These are phyloP conservation scores for Ephydatia muelleri DNA, from an alignment of 37 sponge, comb jelly and placozoan genomes.

Conservation along the genomic window DNA sequence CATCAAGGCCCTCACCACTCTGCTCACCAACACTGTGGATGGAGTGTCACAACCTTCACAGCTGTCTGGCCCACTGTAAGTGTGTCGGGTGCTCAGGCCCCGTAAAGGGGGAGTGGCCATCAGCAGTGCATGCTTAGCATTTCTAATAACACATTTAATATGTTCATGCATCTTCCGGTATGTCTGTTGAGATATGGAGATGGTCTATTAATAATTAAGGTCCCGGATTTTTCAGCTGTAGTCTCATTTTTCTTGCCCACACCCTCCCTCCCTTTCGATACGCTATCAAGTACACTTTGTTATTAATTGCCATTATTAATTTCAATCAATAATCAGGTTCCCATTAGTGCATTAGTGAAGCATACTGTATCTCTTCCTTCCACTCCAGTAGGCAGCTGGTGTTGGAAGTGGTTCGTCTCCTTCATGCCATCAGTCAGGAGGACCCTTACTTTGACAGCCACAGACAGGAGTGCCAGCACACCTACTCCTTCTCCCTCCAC, in stretches of 20 bases:
- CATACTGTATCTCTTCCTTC: neutral
- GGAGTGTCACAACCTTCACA: neutral
- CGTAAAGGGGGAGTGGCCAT: neutral
- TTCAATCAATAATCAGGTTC: no score
- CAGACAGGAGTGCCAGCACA: slow-evolving; percentile 34
- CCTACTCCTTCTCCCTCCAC: slow-evolving; percentile 21
- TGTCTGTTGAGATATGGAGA: no score
- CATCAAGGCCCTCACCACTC: neutral
- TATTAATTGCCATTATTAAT: no score
- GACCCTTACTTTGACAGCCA: slow-evolving; percentile 56
- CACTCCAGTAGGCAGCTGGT: slow-evolving; percentile 6
- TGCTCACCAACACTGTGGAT: neutral
- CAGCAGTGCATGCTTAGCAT: no score
- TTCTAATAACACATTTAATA: no score
- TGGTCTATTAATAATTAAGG: no score
- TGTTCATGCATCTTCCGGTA: no score
- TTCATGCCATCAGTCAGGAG: slow-evolving; percentile 30
- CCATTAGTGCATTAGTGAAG: neutral
- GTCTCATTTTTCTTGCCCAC: no score
- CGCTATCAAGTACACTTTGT: no score
- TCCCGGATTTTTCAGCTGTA: no score
- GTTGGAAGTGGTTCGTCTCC: slow-evolving; percentile 14
- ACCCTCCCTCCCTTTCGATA: no score
- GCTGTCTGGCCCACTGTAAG: neutral
- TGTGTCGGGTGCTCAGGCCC: neutral